A percentile compares a stretch with the other conserved stretches of the same genome.
These are phyloP conservation scores for Lepidurus apus DNA, from an alignment of 1,140 invertebrate genomes.

Conservation along the genomic window DNA sequence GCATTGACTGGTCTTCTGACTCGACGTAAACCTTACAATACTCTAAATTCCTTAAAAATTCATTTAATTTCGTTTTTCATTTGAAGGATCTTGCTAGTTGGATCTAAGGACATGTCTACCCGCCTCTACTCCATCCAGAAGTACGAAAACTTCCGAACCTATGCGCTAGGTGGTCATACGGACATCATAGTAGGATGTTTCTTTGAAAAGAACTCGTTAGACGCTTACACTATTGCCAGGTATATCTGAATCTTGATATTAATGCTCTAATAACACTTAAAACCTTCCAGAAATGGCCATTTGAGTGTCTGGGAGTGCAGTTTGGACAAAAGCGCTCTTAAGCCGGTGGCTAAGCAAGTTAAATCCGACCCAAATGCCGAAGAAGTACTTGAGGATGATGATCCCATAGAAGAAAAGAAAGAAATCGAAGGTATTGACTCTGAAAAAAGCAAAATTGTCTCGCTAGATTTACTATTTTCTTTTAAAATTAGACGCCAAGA, in stretches of 20 bases:
- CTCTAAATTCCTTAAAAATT: neutral
- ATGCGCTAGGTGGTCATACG: constrained; percentile 69
- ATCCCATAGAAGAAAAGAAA: neutral
- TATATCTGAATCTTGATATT: constrained; percentile 47
- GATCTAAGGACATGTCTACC: constrained; percentile 79
- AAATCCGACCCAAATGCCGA: neutral
- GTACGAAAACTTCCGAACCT: constrained; percentile 64
- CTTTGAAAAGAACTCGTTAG: constrained; percentile 79
- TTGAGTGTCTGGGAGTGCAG: constrained; percentile 84
- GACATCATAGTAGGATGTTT: constrained; percentile 75
- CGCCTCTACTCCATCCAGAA: constrained; percentile 71
- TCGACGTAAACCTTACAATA: constrained; percentile 54
- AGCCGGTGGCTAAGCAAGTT: constrained; percentile 31
- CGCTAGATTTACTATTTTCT: too few relatives aligned
- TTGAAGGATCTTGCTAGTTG: constrained; percentile 66
- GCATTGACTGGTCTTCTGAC: constrained; percentile 85
- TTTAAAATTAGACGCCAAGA: neutral
- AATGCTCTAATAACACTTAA: neutral
- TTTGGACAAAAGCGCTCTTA: constrained; percentile 60
- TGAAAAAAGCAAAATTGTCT: too few relatives aligned
- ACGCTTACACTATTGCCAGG: constrained; percentile 68
- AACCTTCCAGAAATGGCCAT: constrained; percentile 54
- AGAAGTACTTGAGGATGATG: neutral
- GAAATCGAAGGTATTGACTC: neutral
- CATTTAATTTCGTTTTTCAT: constrained; percentile 29